phyloP scores from a whole-genome alignment of 2,113 vertebrate genomes.

The Bos javanicus region DNA sequence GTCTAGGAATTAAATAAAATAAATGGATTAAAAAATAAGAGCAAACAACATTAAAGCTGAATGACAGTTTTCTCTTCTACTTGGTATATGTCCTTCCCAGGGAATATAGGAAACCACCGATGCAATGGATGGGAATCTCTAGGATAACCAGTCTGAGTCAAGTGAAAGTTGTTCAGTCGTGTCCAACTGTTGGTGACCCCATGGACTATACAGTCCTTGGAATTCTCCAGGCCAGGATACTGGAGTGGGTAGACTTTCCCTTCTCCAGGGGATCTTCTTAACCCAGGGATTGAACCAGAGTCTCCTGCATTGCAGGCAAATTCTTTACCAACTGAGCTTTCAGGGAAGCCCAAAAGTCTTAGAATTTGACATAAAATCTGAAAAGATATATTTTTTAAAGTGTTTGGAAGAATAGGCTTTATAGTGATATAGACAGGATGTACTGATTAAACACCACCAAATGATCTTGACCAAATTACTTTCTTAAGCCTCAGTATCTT shows the following conservation, averaged over 20 bases:
- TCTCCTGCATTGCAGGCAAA: not conserved
- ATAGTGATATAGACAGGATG: not conserved
- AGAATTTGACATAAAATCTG: not conserved
- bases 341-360: not conserved
- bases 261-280: not conserved
- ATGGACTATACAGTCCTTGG: not conserved
- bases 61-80: not conserved
- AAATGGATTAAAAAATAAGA: not conserved
- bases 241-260: not conserved
- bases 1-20: not conserved
- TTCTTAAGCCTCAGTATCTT: not conserved
- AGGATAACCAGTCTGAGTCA: not conserved
- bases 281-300: rapidly evolving
- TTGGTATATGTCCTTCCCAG: not conserved
- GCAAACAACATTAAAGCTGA: not conserved
- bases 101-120: not conserved
- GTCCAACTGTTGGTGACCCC: not conserved
- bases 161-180: not conserved
- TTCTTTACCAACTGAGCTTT: not conserved
- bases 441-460: not conserved
- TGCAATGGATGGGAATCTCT: rapidly evolving
- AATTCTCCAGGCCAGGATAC: not conserved
- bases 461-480: not conserved
- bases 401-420: not conserved
- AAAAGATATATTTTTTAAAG: not conserved